Evolutionary conservation across 2,113 vertebrate genomes (phyloP).

Genomic region (Thunnus thynnus): DNA sequence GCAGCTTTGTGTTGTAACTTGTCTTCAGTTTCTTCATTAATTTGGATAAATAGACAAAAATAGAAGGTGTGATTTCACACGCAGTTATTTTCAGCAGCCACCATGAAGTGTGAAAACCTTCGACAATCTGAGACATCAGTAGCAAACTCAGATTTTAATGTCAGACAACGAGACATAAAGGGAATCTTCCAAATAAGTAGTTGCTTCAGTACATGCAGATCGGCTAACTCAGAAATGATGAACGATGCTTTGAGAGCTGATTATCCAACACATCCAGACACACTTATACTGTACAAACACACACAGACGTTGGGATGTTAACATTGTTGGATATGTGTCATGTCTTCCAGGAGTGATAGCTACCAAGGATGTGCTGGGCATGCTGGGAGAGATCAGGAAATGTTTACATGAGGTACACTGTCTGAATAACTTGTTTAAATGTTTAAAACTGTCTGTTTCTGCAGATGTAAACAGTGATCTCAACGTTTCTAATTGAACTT

Average conservation of each 20-base stretch:
- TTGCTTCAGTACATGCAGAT: too few species aligned
- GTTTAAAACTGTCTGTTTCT: too few species aligned
- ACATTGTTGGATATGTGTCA: background rate
- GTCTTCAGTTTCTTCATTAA: background rate
- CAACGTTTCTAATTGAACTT: too few species aligned
- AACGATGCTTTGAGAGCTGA: too few species aligned
- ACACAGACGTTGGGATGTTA: background rate
- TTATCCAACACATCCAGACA: too few species aligned
- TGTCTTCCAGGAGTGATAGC: conserved; percentile 88
- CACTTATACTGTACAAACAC: background rate
- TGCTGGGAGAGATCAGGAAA: conserved; percentile 91
- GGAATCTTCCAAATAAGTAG: too few species aligned
- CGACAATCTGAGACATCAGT: background rate
- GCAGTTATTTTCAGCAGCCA: background rate
- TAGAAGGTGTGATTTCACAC: background rate
- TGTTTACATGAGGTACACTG: conserved; percentile 88
- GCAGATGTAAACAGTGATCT: too few species aligned
- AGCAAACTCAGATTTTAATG: background rate
- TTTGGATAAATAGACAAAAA: background rate
- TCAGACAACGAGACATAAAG: too few species aligned
- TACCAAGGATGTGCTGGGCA: conserved; percentile 91
- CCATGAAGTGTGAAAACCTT: background rate
- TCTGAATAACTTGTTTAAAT: too few species aligned
- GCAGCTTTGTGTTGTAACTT: background rate
- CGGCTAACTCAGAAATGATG: background rate